phyloP scores from a whole-genome alignment of 1,140 invertebrate species.

The Andricus grossulariae region DNA sequence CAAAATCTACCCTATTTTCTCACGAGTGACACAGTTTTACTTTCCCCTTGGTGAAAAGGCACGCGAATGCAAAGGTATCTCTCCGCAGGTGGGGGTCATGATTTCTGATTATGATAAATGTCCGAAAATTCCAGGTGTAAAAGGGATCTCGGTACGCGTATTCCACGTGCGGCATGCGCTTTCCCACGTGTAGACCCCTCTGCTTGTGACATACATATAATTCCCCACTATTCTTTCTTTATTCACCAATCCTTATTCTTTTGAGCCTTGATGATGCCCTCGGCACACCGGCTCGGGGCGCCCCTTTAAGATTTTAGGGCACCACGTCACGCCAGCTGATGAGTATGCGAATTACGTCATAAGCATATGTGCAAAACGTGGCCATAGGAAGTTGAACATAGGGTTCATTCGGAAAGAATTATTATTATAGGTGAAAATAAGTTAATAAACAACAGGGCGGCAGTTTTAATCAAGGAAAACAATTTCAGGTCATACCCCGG shows the following conservation, averaged over 20 bases:
- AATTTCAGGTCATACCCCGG: no score
- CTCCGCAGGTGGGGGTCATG: constrained; percentile 11
- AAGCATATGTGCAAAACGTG: neutral
- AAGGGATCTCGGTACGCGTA: constrained; percentile 5
- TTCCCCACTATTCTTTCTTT: constrained; percentile 17
- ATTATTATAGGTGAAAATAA: no score
- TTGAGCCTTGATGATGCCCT: constrained; percentile 5
- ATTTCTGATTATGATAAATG: constrained; percentile 30
- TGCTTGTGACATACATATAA: constrained; percentile 12
- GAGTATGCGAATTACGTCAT: neutral
- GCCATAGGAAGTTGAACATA: no score
- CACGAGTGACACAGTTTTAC: constrained; percentile 11
- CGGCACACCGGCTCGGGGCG: neutral
- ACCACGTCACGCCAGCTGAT: constrained; percentile 23
- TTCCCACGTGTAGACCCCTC: constrained; percentile 30
- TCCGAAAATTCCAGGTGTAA: constrained; percentile 14
- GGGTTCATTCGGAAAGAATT: no score
- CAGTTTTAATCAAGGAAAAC: no score
- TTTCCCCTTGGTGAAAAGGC: neutral
- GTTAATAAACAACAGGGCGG: no score
- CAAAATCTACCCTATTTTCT: neutral
- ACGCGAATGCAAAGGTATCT: constrained; percentile 25
- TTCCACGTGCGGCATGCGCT: constrained; percentile 3
- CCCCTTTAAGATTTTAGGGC: constrained; percentile 14
- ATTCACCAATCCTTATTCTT: constrained; percentile 26